These are phyloP conservation scores for Paradoxurus hermaphroditus DNA, from an alignment of 2,113 vertebrate genomes.

Conservation along the genomic window DNA sequence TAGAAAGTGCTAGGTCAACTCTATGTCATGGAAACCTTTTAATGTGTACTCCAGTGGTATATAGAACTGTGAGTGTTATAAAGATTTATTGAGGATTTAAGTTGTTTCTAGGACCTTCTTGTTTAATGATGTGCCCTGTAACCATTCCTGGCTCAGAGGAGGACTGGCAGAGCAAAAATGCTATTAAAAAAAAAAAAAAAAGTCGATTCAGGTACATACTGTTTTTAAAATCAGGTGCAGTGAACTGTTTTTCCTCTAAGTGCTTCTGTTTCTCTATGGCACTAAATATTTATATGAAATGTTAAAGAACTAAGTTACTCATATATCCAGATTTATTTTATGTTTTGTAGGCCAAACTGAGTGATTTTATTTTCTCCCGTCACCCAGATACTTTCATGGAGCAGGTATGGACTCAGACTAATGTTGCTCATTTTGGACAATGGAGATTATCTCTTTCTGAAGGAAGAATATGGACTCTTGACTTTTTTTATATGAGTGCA, in stretches of 20 bases:
- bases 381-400: not conserved
- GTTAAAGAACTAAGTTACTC: not conserved
- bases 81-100: constrained; percentile 70
- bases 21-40: constrained; percentile 54
- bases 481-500: not conserved
- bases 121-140: constrained; percentile 64
- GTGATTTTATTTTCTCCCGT: not conserved
- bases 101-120: constrained; percentile 48
- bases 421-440: not conserved
- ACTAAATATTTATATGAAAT: not conserved
- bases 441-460: not conserved
- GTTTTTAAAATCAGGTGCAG: not conserved
- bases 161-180: not conserved
- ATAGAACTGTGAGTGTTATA: constrained; percentile 11
- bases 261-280: not conserved
- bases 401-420: not conserved
- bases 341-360: not conserved
- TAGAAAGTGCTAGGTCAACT: constrained; percentile 38
- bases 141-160: constrained; percentile 14
- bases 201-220: not conserved
- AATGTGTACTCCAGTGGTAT: constrained; percentile 36
- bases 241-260: not conserved
- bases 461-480: not conserved
- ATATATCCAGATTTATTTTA: not conserved
- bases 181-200: not conserved